Conservation (phyloP, 2,113 vertebrate species). For the Tragelaphus scriptus region DNA sequence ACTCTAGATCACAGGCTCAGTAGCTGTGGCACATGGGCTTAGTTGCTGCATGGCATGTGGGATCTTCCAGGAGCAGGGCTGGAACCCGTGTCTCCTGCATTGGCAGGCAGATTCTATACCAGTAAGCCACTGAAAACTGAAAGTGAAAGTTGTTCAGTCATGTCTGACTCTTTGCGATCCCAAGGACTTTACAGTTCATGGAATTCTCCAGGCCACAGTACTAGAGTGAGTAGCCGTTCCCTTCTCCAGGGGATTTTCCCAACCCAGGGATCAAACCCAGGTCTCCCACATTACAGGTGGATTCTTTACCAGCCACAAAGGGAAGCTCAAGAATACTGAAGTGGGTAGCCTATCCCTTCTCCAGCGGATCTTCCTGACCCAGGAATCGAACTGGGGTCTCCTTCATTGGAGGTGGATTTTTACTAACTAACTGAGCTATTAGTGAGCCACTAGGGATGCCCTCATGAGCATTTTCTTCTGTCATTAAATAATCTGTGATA, state of each 20-base stretch:
- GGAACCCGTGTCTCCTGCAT: not conserved
- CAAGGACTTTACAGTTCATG: not conserved
- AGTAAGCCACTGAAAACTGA: not conserved
- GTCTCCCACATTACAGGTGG: not conserved
- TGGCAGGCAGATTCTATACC: not conserved
- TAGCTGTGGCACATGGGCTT: not conserved
- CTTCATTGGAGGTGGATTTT: not conserved
- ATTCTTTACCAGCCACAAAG: not conserved
- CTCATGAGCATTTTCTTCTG: not conserved
- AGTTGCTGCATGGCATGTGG: not conserved
- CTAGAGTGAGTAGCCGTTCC: not conserved
- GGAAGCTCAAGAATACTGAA: not conserved
- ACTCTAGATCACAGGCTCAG: not conserved
- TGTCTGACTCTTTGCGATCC: not conserved
- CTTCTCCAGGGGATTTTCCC: not conserved
- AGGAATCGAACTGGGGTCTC: not conserved
- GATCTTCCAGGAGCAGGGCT: not conserved
- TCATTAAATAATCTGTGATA: not conserved
- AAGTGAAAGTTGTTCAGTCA: fast-evolving
- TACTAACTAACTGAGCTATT: not conserved
- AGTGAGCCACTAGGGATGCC: not conserved
- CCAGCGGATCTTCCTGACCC: not conserved
- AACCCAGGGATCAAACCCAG: not conserved
- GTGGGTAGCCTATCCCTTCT: not conserved
- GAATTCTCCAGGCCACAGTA: not conserved